Conservation (phyloP, 2,797 vertebrate species). For the Gastrophryne carolinensis region DNA sequence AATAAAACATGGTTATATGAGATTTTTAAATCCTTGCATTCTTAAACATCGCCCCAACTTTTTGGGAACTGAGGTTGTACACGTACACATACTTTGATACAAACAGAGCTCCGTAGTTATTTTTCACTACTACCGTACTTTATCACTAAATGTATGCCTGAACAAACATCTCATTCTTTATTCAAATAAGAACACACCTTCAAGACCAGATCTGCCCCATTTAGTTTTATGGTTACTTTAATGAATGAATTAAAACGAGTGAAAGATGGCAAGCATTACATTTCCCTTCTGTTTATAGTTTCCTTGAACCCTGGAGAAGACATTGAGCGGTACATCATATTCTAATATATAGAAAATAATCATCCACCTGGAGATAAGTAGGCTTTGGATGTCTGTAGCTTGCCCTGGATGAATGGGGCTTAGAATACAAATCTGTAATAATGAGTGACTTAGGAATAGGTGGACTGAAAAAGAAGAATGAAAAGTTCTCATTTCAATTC, state of each 20-base stretch:
- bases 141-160: not conserved
- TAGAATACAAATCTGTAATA: slow-evolving; percentile 48
- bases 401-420: slow-evolving; percentile 20
- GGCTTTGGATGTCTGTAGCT: slow-evolving; percentile 28
- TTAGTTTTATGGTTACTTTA: slow-evolving; percentile 32
- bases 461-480: slow-evolving; percentile 34
- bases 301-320: slow-evolving; percentile 24
- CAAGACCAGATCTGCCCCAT: slow-evolving; percentile 25
- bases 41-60: too few relatives aligned
- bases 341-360: slow-evolving; percentile 47
- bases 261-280: slow-evolving; percentile 10
- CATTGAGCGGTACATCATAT: slow-evolving; percentile 38
- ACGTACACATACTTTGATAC: not conserved
- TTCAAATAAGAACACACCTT: slow-evolving; percentile 20
- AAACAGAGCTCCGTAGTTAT: not conserved
- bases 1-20: too few relatives aligned
- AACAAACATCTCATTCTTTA: not conserved
- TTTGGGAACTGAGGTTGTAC: too few relatives aligned
- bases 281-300: slow-evolving; percentile 27
- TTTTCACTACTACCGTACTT: not conserved
- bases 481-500: slow-evolving; percentile 44
- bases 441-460: slow-evolving; percentile 37
- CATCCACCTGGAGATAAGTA: slow-evolving; percentile 46
- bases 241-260: slow-evolving; percentile 19
- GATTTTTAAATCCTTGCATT: too few relatives aligned